Evolutionary conservation across 2,888 invertebrate genomes (phyloP).

Genomic region (Graphium colonna): DNA sequence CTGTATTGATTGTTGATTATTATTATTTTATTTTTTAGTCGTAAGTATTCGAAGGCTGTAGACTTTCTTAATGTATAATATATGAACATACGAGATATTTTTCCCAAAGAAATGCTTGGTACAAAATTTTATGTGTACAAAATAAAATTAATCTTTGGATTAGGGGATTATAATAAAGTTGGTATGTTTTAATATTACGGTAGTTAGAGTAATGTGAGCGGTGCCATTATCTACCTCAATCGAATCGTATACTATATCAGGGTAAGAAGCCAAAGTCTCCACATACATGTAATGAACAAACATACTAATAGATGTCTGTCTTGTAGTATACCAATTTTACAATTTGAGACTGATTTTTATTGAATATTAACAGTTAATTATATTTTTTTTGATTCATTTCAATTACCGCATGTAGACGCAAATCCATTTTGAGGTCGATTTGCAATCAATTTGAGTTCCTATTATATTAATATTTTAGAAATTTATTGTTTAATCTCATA

Average conservation of each 20-base stretch:
- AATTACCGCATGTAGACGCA: conserved; percentile 1
- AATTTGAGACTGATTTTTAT: conserved; percentile 62
- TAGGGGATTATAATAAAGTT: conserved; percentile 69
- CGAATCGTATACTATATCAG: conserved; percentile 55
- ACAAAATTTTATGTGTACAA: conserved; percentile 77
- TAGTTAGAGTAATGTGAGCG: conserved; percentile 67
- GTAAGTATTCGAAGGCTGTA: conserved; percentile 56
- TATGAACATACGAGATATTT: conserved; percentile 49
- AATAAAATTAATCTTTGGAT: conserved; percentile 54
- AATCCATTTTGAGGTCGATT: conserved; percentile 29
- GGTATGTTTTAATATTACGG: conserved; percentile 66
- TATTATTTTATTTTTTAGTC: conserved; percentile 72
- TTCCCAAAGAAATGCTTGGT: conserved; percentile 79
- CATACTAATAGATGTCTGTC: conserved; percentile 45
- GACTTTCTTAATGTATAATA: conserved; percentile 45
- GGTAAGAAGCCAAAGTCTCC: conserved; percentile 72
- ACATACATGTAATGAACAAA: conserved; percentile 62
- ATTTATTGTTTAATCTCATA: conserved; percentile 46
- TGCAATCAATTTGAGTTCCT: conserved; percentile 76
- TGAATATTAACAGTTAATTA: conserved; percentile 21
- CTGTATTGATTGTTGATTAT: conserved; percentile 74
- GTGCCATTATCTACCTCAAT: conserved; percentile 76
- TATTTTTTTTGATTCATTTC: conserved; percentile 32
- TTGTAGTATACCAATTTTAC: conserved; percentile 37
- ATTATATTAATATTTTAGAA: conserved; percentile 51